These are phyloP conservation scores for Hesperia comma DNA, from an alignment of 2,888 invertebrate genomes.

Conservation along the genomic window DNA sequence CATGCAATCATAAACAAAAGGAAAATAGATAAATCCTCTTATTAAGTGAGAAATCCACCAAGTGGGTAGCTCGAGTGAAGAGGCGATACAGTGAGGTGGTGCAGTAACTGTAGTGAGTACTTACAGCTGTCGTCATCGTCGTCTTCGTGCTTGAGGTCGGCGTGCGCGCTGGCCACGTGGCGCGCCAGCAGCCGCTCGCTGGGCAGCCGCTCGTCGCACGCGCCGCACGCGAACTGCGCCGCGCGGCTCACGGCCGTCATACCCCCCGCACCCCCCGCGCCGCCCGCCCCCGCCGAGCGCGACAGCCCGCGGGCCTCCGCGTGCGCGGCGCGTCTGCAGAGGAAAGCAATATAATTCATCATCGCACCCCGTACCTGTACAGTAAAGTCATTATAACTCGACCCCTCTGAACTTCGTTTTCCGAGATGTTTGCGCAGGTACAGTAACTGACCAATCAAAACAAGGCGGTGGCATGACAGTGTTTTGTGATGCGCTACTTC, in stretches of 20 bases:
- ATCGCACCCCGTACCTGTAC: no score
- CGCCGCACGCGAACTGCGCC: slow-evolving; percentile 49
- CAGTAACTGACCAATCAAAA: no score
- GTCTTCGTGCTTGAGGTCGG: slow-evolving; percentile 39
- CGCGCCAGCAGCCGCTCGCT: slow-evolving; percentile 48
- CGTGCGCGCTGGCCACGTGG: slow-evolving; percentile 47
- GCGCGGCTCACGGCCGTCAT: slow-evolving; percentile 38
- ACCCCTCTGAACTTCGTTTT: no score
- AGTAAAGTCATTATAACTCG: no score
- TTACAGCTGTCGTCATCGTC: slow-evolving; percentile 41
- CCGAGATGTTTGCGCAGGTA: no score
- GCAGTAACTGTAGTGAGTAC: no score
- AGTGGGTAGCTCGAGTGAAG: not conserved
- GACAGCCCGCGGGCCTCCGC: slow-evolving; percentile 45
- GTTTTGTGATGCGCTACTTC: no score
- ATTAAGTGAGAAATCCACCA: no score
- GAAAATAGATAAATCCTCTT: no score
- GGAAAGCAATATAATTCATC: not conserved
- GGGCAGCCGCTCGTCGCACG: slow-evolving; percentile 49
- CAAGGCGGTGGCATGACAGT: no score
- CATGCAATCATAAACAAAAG: no score
- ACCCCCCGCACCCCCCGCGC: slow-evolving; percentile 33
- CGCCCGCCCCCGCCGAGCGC: slow-evolving; percentile 12
- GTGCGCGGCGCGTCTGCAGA: slow-evolving; percentile 56
- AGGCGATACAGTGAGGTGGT: no score